Base-by-base conservation (phyloP, 2,888 invertebrate species). In the Orgyia antiqua region DNA sequence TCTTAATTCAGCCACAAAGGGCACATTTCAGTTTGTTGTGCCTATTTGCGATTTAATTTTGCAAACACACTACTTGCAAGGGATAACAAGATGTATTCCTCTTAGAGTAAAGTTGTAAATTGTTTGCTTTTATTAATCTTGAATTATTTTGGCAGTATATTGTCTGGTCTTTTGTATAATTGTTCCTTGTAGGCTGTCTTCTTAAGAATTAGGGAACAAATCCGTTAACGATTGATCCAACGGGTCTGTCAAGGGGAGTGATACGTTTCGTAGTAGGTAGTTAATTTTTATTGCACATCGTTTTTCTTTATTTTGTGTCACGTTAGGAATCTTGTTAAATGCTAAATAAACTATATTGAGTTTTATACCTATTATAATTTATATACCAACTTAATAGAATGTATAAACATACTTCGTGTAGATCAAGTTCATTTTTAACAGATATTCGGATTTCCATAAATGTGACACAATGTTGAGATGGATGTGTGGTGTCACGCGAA, bases 131-230 rank as follows among this genome's bases (percentile, higher is more conserved):
- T 31, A 3, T 36, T 35, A 3, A n/a, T 11, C 10, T 15, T 12
- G 15, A 11, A 10, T 32, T 37, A 34, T 34, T 31, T 10, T 25
- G 27, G 40, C 56, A 36, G 13, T 28, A 35, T 31, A 37, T 4
- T 34, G 42, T 45, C 29, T 39, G 40, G 76, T 78, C 71, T 73
- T 67, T 57, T 45, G 67, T 70, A 76, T 86, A 86, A 86, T 86
- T 84, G 86, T 66, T 71, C 68, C 75, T 77, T 84, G 86, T 86
- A 75, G 63, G 67, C 52, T 83, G 86, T 84, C 83, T 84, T 68
- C 66, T 78, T 58, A 60, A 65, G 70, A 80, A 83, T 86, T 83
- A 86, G 65, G 74, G 64, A 75, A 68, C 69, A 78, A 82, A 84
- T 86, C 82, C 75, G 70, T 75, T 71, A 68, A 68, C 70, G 82